Evolutionary conservation across 2,888 invertebrate species (phyloP).

Genomic region (Maniola hyperantus): DNA sequence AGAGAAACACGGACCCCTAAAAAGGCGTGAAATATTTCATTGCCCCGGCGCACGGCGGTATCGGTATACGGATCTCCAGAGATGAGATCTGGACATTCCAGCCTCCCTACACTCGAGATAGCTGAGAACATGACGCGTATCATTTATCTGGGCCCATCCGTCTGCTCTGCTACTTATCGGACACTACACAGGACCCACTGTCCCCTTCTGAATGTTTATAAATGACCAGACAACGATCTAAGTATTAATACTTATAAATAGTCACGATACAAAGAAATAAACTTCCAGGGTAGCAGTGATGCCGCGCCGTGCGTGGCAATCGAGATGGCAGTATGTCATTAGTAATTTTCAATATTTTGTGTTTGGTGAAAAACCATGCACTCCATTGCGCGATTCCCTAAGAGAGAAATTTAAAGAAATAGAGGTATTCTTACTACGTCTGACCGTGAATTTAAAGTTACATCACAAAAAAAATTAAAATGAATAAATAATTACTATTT

Average conservation of each 20-base stretch:
- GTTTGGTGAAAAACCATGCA: too few species aligned
- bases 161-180: slow-evolving; percentile 38
- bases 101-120: slow-evolving; percentile 55
- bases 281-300: not conserved
- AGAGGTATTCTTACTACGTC: too few species aligned
- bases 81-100: slow-evolving; percentile 39
- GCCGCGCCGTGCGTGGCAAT: too few species aligned
- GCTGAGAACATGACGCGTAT: slow-evolving; percentile 36
- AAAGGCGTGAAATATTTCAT: slow-evolving; percentile 47
- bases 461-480: too few species aligned
- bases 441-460: too few species aligned
- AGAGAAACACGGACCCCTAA: slow-evolving; percentile 17
- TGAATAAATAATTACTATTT: too few species aligned
- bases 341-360: too few species aligned
- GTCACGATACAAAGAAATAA: not conserved
- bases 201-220: slow-evolving; percentile 23
- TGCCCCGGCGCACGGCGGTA: slow-evolving; percentile 58
- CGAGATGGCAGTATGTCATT: not conserved
- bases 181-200: slow-evolving; percentile 14
- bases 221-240: slow-evolving; percentile 21
- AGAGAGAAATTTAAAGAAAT: too few species aligned
- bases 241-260: slow-evolving; percentile 13
- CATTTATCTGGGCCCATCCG: slow-evolving; percentile 41
- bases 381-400: too few species aligned
- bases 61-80: slow-evolving; percentile 33